These are phyloP conservation scores for Lasioglossum albipes DNA, from an alignment of 1,140 invertebrate genomes.

Conservation along the genomic window DNA sequence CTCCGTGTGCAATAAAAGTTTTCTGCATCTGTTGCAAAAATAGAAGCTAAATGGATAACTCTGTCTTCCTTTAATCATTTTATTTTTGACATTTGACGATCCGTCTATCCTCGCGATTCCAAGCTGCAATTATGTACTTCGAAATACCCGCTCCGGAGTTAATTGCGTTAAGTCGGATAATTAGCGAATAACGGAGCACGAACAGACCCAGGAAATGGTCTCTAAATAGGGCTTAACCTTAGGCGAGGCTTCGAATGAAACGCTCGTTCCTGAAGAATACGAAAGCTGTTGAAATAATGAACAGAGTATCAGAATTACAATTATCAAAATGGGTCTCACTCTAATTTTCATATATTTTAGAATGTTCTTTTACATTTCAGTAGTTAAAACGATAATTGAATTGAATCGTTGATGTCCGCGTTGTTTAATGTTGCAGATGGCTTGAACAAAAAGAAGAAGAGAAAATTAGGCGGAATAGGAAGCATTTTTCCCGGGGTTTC, in stretches of 20 bases:
- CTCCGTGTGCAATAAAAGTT: too few species aligned
- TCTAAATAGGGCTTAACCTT: constrained; percentile 58
- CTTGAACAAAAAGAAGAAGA: constrained; percentile 83
- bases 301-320: constrained; percentile 34
- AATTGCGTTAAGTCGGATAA: background rate
- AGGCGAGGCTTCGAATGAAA: constrained; percentile 56
- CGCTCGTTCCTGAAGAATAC: constrained; percentile 54
- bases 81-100: too few species aligned
- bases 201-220: constrained; percentile 45
- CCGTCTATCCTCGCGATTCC: too few species aligned
- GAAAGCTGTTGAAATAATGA: constrained; percentile 54
- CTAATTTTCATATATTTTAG: constrained; percentile 33
- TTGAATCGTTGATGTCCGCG: background rate
- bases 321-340: constrained; percentile 48
- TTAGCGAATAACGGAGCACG: constrained; percentile 24
- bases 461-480: constrained; percentile 81
- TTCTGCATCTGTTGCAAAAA: too few species aligned
- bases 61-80: too few species aligned
- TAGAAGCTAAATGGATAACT: too few species aligned
- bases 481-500: constrained; percentile 82
- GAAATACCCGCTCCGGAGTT: background rate
- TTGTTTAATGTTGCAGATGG: constrained; percentile 78
- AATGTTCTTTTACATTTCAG: too few species aligned
- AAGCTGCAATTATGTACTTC: too few species aligned
- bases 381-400: background rate